Evolutionary conservation across 2,113 vertebrate genomes (phyloP), one percentile per base, ranked within the genome.

Genomic region (Rhea pennata): DNA sequence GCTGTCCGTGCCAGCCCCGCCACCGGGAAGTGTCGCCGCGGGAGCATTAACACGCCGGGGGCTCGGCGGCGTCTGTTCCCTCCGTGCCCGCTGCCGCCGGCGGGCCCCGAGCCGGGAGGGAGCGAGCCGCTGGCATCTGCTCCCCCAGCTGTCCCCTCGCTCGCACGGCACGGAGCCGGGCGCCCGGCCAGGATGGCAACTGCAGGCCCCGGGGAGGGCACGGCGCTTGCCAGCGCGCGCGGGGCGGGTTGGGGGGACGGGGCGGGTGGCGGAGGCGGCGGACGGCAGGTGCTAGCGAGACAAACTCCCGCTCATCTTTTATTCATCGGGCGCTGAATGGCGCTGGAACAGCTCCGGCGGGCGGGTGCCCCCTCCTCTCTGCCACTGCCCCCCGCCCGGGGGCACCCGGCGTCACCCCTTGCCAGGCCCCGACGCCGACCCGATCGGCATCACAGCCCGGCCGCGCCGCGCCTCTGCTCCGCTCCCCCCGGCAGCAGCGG

Each of bases 281-380:
- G 46, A 36, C 1, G 23, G 86, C 88, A 96, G 96, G 96, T 95
- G 96, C 95, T 84, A 3, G 14, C 9, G 51, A 95, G 95, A 84
- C 50, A 3, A 62, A 87, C 67, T 66, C 92, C 89, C 24, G 3
- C 85, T 97, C 95, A 97, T 96, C 94, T 97, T 95, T 97, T 95
- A 97, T 97, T 97, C 95, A 96, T 87, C 7, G 10, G 56, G 39
- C 2, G 24, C 67, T 8, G 51, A 87, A 74, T 12, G 15, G 83
- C 40, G 10, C 13, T 9, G 66, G 85, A 81, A 50, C 33, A 4
- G 6, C 83, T 74, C 77, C 1, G 11, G 36, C 36, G 36, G 36
- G 36, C 36, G 36, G 36, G 36, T 36, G 36, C 36, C 36, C 36
- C 36, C 36, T 36, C 36, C 36, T 36, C 36, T 36, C 36, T 6